Conservation (phyloP, 1,140 invertebrate genomes). For the Drosophila saltans region DNA sequence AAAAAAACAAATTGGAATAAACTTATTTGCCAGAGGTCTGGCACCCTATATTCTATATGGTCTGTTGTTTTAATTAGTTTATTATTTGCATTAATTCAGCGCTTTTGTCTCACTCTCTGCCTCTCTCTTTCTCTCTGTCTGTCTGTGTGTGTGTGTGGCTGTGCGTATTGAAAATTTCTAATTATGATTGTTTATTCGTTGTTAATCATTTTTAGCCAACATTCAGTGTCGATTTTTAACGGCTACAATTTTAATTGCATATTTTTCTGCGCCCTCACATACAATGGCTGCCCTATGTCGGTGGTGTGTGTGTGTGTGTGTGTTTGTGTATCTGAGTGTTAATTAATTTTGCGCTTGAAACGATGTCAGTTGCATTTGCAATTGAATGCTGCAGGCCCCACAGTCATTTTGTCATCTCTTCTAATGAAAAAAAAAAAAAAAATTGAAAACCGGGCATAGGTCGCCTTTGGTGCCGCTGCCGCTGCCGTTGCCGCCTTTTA, state of each 20-base stretch:
- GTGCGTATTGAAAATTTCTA: constrained; percentile 44
- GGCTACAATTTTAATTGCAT: constrained; percentile 68
- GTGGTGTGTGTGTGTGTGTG: constrained; percentile 7
- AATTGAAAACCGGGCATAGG: background rate
- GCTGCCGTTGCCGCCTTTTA: constrained; percentile 52
- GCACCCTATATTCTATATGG: constrained; percentile 38
- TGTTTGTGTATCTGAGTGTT: constrained; percentile 61
- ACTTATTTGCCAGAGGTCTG: constrained; percentile 5
- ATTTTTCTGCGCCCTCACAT: constrained; percentile 54
- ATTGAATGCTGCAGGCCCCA: constrained; percentile 44
- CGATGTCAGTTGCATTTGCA: constrained; percentile 73
- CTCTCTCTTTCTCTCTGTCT: background rate
- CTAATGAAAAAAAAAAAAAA: background rate
- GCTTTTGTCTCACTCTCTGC: background rate
- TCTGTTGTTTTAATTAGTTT: constrained; percentile 79
- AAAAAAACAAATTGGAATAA: background rate
- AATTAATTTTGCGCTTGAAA: constrained; percentile 77
- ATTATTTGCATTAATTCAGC: constrained; percentile 56
- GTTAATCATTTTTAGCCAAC: constrained; percentile 64
- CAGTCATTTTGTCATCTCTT: background rate
- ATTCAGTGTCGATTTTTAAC: constrained; percentile 52
- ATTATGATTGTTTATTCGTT: constrained; percentile 72
- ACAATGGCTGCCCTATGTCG: background rate
- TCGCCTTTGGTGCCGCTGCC: too few relatives aligned
- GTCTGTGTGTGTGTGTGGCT: constrained; percentile 18